Conservation (phyloP, 2,113 vertebrate genomes). For the Cairina moschata region DNA sequence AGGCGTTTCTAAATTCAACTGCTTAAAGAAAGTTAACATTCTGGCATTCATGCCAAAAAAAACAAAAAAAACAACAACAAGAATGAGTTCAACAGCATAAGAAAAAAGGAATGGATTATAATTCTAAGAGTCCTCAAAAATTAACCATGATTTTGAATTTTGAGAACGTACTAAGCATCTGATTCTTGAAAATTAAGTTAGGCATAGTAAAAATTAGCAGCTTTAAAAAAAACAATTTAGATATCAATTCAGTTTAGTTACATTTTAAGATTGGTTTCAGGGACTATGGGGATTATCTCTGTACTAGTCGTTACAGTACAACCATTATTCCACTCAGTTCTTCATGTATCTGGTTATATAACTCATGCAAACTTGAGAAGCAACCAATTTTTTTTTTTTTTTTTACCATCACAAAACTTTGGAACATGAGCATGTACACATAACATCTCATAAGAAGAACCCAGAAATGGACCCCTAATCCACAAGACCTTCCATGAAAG, state of each 20-base stretch:
- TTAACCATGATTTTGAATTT: neutral
- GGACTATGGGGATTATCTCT: neutral
- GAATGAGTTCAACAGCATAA: neutral
- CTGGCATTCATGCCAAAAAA: neutral
- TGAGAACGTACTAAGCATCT: neutral
- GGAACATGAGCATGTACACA: accelerated
- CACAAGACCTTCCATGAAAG: neutral
- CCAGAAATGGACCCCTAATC: neutral
- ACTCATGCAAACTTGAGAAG: neutral
- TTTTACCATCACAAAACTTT: neutral
- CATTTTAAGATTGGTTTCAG: neutral
- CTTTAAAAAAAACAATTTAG: neutral
- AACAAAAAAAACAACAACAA: neutral
- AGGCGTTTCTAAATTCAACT: neutral
- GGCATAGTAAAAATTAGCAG: neutral
- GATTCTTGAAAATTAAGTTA: neutral
- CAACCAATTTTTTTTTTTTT: neutral
- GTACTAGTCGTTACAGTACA: neutral
- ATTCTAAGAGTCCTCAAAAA: neutral
- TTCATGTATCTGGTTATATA: neutral
- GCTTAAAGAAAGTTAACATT: neutral
- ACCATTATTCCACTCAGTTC: neutral
- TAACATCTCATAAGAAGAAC: neutral
- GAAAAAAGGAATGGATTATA: neutral
- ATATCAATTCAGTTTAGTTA: neutral